Evolutionary conservation across 2,888 invertebrate species (phyloP).

Genomic region (Xestia c-nigrum): DNA sequence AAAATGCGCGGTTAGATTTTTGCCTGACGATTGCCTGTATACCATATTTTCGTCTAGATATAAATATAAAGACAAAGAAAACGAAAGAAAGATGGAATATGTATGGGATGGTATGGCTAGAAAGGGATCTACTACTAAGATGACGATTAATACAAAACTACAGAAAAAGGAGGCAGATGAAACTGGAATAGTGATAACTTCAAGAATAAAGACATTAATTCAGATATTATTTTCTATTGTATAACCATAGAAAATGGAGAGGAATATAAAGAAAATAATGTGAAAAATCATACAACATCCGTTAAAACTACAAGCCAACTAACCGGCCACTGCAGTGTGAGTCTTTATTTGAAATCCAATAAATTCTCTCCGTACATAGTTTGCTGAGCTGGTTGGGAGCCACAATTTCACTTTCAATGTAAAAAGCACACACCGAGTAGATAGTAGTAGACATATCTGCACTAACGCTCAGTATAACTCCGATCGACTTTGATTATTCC

Average conservation of each 20-base stretch:
- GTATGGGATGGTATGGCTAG: background rate
- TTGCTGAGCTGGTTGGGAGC: constrained; percentile 12
- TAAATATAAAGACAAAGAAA: background rate
- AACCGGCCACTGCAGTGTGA: constrained; percentile 19
- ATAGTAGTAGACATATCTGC: constrained; percentile 6
- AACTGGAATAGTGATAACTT: background rate
- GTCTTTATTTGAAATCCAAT: constrained; percentile 47
- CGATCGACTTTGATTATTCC: constrained; percentile 63
- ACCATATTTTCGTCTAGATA: background rate
- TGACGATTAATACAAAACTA: background rate
- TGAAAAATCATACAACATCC: background rate
- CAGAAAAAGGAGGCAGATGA: background rate
- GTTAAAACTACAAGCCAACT: constrained; percentile 11
- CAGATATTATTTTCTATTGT: background rate
- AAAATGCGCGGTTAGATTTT: constrained; percentile 2
- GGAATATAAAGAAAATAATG: background rate
- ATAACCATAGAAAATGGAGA: background rate
- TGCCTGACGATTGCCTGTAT: background rate
- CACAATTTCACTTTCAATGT: constrained; percentile 45
- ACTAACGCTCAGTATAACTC: constrained; percentile 53
- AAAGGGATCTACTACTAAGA: background rate
- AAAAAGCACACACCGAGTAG: constrained; percentile 9
- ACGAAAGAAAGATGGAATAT: background rate
- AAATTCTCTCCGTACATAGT: constrained; percentile 39
- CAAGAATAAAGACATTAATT: background rate